Conservation (phyloP, 2,888 invertebrate species). For the Pantelozetes paolii region DNA sequence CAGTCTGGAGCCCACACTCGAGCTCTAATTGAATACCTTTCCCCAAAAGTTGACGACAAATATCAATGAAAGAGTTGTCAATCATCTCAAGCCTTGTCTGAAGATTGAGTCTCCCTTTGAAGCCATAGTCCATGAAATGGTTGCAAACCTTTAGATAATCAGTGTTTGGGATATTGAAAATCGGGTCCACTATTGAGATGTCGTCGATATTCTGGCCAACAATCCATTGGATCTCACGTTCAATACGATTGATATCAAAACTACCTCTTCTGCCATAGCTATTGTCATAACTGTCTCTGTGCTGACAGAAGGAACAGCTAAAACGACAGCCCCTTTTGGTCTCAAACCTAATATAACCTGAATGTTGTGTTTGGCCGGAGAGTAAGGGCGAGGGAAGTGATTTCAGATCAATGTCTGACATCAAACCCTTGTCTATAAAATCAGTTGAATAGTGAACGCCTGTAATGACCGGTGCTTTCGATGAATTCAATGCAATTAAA, state of each 20-base stretch:
- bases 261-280: no score
- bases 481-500: background rate
- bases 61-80: background rate
- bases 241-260: background rate
- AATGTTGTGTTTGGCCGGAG: background rate
- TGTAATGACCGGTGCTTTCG: background rate
- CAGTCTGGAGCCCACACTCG: conserved; percentile 5
- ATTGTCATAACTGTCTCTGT: background rate
- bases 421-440: background rate
- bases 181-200: conserved; percentile 8
- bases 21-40: background rate
- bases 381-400: background rate
- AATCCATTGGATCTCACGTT: background rate
- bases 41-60: background rate
- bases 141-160: background rate
- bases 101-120: background rate
- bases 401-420: background rate
- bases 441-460: background rate
- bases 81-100: background rate
- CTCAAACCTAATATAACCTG: background rate
- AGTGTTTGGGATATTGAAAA: background rate
- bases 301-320: background rate
- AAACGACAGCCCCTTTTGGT: background rate
- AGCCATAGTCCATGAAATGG: background rate
- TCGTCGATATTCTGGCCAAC: background rate